phyloP scores from a whole-genome alignment of 2,888 invertebrate species.

The Caenorhabditis afra region DNA sequence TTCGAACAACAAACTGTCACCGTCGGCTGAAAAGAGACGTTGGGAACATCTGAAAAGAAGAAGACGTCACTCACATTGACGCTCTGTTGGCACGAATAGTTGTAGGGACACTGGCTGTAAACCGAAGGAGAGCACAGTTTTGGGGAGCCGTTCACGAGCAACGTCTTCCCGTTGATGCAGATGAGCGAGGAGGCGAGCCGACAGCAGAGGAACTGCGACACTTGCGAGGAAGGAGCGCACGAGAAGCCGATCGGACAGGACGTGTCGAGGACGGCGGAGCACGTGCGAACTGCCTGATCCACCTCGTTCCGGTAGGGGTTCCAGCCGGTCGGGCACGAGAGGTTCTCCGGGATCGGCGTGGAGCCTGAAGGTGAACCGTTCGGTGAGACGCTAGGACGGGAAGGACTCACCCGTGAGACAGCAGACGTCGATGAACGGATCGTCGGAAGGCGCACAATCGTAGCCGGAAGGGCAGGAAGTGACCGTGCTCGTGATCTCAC shows the following conservation, averaged over 20 bases:
- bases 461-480: conserved; percentile 74
- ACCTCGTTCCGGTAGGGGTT: conserved; percentile 66
- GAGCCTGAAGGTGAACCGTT: conserved; percentile 30
- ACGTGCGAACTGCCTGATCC: conserved; percentile 57
- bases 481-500: conserved; percentile 53
- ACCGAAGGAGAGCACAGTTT: conserved; percentile 63
- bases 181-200: conserved; percentile 72
- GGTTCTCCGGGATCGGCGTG: conserved; percentile 55
- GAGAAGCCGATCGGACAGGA: conserved; percentile 72
- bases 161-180: conserved; percentile 65
- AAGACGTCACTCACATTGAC: conserved; percentile 62
- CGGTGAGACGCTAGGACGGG: background rate
- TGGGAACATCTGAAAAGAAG: background rate
- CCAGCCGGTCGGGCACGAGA: conserved; percentile 71
- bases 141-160: conserved; percentile 66
- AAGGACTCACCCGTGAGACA: conserved; percentile 61
- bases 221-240: conserved; percentile 65
- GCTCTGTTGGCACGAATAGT: conserved; percentile 75
- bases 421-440: conserved; percentile 73
- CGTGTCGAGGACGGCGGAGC: conserved; percentile 62
- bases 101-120: conserved; percentile 71
- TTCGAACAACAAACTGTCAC: conserved; percentile 70
- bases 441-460: conserved; percentile 73
- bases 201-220: conserved; percentile 73
- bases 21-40: conserved; percentile 62